Evolutionary conservation across 2,797 vertebrate genomes (phyloP).

Genomic region (Anguilla obscura): DNA sequence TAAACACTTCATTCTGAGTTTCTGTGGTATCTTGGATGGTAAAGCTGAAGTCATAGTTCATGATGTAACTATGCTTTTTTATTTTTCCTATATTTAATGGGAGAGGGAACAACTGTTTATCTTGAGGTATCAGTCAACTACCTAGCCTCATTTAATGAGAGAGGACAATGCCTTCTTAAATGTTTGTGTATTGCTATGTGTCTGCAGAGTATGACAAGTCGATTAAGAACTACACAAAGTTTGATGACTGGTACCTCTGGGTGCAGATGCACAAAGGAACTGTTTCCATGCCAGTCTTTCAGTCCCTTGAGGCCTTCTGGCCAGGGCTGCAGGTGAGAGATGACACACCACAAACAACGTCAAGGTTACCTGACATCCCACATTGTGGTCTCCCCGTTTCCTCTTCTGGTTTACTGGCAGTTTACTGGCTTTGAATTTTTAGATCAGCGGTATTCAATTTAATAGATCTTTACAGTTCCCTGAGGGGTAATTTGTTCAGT

Average conservation of each 20-base stretch:
- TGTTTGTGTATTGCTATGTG: constrained; percentile 26
- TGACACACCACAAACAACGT: neutral
- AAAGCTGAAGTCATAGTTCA: neutral
- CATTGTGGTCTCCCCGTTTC: neutral
- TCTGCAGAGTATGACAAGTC: constrained; percentile 85
- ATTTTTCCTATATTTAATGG: neutral
- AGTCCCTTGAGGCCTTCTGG: constrained; percentile 97
- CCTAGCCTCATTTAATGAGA: neutral
- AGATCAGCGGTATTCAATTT: neutral
- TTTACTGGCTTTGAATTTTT: neutral
- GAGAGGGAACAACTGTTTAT: neutral
- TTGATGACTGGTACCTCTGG: constrained; percentile 99
- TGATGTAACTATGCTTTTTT: neutral
- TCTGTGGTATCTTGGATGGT: neutral
- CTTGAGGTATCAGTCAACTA: neutral
- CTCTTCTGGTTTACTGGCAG: neutral
- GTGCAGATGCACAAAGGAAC: constrained; percentile 98
- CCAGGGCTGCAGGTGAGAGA: constrained; percentile 89
- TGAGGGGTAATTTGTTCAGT: neutral
- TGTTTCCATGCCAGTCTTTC: constrained; percentile 95
- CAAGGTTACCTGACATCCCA: neutral
- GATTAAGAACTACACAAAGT: constrained; percentile 94
- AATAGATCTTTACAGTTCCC: neutral
- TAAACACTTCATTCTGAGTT: neutral
- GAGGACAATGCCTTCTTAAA: neutral